These are phyloP conservation scores for Vanessa atalanta DNA, from an alignment of 1,140 invertebrate genomes.

Conservation along the genomic window DNA sequence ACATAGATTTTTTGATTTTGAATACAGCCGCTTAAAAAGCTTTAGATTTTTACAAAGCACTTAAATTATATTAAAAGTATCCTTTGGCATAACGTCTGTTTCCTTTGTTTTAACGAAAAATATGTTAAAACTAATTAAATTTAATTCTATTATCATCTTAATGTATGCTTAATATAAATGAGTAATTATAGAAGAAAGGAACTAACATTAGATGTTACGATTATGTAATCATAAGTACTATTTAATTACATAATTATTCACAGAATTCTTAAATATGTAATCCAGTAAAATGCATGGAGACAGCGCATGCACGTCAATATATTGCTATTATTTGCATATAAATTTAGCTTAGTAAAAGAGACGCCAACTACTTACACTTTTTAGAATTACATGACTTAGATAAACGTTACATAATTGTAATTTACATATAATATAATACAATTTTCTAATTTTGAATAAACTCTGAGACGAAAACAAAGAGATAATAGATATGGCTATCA, in stretches of 20 bases:
- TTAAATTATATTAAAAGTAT: constrained; percentile 1
- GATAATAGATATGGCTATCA: not conserved
- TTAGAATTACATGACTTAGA: not conserved
- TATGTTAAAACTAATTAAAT: not conserved
- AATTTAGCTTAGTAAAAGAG: not conserved
- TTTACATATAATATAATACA: not conserved
- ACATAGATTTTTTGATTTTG: constrained; percentile 32
- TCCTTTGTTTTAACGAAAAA: not conserved
- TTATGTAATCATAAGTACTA: not conserved
- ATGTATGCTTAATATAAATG: no score
- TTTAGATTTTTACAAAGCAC: constrained; percentile 26
- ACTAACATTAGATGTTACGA: not conserved
- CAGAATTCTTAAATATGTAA: constrained; percentile 5
- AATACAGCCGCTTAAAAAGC: constrained; percentile 33
- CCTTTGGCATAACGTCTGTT: constrained; percentile 13
- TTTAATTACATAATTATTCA: constrained; percentile 9
- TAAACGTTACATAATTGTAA: not conserved
- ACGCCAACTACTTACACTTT: not conserved
- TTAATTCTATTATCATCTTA: not conserved
- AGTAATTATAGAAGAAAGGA: not conserved
- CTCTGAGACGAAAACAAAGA: not conserved
- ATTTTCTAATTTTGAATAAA: not conserved
- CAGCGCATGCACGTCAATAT: not conserved
- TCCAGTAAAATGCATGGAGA: not conserved
- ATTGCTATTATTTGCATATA: not conserved